These are phyloP conservation scores for Drosophila barbarae DNA, from an alignment of 2,888 invertebrate species.

Conservation along the genomic window DNA sequence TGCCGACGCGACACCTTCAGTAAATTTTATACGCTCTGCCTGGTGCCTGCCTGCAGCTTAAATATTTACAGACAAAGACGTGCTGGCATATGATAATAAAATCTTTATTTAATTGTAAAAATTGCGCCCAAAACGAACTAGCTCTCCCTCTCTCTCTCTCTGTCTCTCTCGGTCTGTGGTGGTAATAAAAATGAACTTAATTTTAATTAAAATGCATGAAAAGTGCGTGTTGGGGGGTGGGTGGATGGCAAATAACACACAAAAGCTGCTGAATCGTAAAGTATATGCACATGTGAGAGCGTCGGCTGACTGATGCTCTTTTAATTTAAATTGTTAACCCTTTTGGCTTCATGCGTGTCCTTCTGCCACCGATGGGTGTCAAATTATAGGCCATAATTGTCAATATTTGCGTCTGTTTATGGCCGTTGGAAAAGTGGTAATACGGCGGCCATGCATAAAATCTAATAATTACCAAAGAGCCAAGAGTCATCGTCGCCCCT, in stretches of 20 bases:
- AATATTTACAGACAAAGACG: constrained; percentile 69
- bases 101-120: constrained; percentile 75
- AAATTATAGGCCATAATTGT: constrained; percentile 75
- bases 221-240: constrained; percentile 47
- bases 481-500: constrained; percentile 29
- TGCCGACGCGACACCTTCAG: constrained; percentile 77
- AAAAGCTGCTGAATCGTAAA: constrained; percentile 67
- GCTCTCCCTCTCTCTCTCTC: constrained; percentile 14
- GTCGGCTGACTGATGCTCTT: constrained; percentile 28
- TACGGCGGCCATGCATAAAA: constrained; percentile 56
- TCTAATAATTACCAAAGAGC: constrained; percentile 66
- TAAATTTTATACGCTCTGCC: constrained; percentile 64
- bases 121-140: constrained; percentile 59
- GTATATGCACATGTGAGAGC: constrained; percentile 34
- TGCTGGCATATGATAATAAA: constrained; percentile 66
- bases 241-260: constrained; percentile 18
- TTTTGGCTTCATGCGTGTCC: constrained; percentile 52
- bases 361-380: constrained; percentile 62
- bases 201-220: constrained; percentile 74
- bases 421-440: constrained; percentile 20
- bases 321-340: constrained; percentile 72
- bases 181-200: constrained; percentile 73
- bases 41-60: constrained; percentile 59
- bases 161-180: not conserved
- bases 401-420: constrained; percentile 68